phyloP scores from a whole-genome alignment of 2,797 vertebrate species.

The Lagocephalus sceleratus region DNA sequence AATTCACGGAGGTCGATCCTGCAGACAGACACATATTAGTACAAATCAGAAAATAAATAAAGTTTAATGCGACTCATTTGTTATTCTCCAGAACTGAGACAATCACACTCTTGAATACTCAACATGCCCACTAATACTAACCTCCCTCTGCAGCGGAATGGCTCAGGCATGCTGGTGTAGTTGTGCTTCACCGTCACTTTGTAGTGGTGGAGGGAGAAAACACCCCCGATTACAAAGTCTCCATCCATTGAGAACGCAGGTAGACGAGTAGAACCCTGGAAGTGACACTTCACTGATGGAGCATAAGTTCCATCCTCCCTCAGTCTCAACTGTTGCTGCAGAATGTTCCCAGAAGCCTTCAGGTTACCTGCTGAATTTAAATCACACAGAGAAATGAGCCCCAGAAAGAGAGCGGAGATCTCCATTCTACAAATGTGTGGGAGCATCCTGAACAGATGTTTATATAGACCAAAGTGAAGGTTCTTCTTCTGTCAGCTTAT shows the following conservation, averaged over 20 bases:
- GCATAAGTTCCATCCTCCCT: not conserved
- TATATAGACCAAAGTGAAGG: conserved; percentile 17
- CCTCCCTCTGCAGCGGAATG: conserved; percentile 33
- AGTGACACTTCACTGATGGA: conserved; percentile 34
- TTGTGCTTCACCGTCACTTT: not conserved
- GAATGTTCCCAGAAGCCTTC: not conserved
- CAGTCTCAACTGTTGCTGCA: not conserved
- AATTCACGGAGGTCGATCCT: conserved; percentile 4
- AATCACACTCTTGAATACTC: not conserved
- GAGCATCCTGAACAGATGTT: not conserved
- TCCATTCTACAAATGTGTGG: conserved; percentile 18
- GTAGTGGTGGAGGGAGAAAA: conserved; percentile 30
- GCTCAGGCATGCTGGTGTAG: too few species aligned
- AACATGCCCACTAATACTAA: not conserved
- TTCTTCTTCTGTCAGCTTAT: not conserved
- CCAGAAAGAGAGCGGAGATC: conserved; percentile 12
- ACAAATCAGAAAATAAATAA: too few species aligned
- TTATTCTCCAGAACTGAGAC: too few species aligned
- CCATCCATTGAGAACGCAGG: conserved; percentile 42
- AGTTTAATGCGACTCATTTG: too few species aligned
- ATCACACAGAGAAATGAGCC: conserved; percentile 11
- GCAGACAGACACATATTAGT: not conserved
- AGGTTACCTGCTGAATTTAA: too few species aligned
- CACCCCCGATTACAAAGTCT: conserved; percentile 52
- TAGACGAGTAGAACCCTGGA: conserved; percentile 24